Conservation (phyloP, 2,113 vertebrate species). For the Mastomys natalensis region DNA sequence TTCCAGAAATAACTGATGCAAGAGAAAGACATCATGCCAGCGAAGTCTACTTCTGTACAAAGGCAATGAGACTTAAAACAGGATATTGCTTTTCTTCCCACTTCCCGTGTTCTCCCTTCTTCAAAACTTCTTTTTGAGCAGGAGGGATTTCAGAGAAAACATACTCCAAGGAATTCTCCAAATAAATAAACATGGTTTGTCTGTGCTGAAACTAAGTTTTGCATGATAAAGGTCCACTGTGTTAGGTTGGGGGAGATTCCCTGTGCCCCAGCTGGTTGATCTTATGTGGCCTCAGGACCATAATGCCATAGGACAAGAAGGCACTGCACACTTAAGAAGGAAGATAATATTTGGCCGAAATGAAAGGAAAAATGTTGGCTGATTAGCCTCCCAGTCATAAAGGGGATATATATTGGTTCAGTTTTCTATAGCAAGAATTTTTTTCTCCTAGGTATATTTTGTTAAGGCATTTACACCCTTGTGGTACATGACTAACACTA, state of each 20-base stretch:
- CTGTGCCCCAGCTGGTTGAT: too few species aligned
- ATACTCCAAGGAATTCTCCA: constrained; percentile 7
- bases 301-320: background rate
- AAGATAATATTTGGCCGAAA: background rate
- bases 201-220: background rate
- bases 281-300: background rate
- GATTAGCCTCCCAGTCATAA: constrained; percentile 18
- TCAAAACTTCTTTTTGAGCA: background rate
- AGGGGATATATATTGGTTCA: background rate
- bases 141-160: background rate
- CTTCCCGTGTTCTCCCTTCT: background rate
- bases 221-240: background rate
- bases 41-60: constrained; percentile 20
- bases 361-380: constrained; percentile 1
- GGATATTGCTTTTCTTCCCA: background rate
- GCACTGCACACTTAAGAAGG: constrained; percentile 4
- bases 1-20: constrained; percentile 63
- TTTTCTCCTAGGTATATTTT: background rate
- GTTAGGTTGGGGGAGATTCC: background rate
- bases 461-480: background rate
- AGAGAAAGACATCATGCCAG: constrained; percentile 16
- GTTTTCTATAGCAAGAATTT: background rate
- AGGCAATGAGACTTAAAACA: constrained; percentile 36
- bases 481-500: background rate
- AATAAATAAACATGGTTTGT: background rate